Evolutionary conservation across 37 sponge, comb jelly and placozoan species (phyloP), one percentile per base, ranked within the genome.

Genomic region (Bolinopsis microptera): DNA sequence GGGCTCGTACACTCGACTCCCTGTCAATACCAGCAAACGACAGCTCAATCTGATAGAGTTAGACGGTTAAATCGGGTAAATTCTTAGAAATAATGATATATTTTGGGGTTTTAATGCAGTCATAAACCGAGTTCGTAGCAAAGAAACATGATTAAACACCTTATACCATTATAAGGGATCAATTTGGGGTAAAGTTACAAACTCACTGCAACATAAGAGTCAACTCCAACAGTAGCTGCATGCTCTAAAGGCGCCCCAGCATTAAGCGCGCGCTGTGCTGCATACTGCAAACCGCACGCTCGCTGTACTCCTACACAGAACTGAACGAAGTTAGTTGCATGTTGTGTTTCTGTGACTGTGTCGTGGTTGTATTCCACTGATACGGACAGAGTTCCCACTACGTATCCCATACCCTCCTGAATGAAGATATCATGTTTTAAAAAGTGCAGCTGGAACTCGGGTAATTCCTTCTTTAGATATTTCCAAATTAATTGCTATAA

Each of bases 261-360:
- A 2, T 18, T 23, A 38, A 86, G 90, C 21, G 90, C 61, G 25
- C 31, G 48, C 26, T 41, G 90, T 0, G 90, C 90, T 2, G 90
- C 90, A 34, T 86, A 86, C 61, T 86, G 90, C n/a, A 86, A 30
- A 0, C 90, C 90, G 24, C 90, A 86, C n/a, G 61, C 41, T 38
- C 90, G 41, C 61, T 41, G 61, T 48, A 86, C 90, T 2, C 61
- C 61, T 8, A 86, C 90, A 86, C 90, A 86, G 28, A 86, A 34
- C 90, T 86, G 90, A 0, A 86, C 61, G 26, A 41, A 34, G 61
- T 86, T 86, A 3, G 26, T 18, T 34, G 34, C n/a, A 34, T 86
- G 41, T 39, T 39, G 25, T 27, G 36, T 18, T 34, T 86, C 90
- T n/a, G 90, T 41, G 5, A 41, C 36, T 0, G 90, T 86, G 41